Evolutionary conservation across 2,113 vertebrate genomes (phyloP).

Genomic region (Pituophis catenifer): DNA sequence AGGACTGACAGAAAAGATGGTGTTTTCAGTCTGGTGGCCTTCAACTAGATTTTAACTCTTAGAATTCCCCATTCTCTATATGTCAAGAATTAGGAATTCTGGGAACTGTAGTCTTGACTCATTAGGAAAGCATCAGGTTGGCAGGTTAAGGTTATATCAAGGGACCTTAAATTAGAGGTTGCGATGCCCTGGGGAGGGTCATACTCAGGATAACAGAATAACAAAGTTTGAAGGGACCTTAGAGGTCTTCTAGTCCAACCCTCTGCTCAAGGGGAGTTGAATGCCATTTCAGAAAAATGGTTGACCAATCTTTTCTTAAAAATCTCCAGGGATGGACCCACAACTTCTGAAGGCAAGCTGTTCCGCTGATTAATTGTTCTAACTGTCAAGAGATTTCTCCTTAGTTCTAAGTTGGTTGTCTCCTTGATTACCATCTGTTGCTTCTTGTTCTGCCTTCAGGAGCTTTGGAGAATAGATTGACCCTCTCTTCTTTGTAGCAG

Average conservation of each 20-base stretch:
- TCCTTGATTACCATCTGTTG: not conserved
- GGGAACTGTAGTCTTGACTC: not conserved
- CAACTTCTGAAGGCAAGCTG: too few species aligned
- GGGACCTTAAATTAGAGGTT: not conserved
- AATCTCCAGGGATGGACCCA: not conserved
- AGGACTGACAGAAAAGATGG: not conserved
- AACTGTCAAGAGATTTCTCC: not conserved
- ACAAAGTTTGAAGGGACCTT: not conserved
- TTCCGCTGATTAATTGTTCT: not conserved
- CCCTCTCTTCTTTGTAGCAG: not conserved
- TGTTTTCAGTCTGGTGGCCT: not conserved
- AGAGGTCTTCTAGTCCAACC: not conserved
- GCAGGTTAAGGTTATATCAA: not conserved
- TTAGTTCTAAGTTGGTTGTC: not conserved
- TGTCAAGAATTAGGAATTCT: not conserved
- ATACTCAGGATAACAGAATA: not conserved
- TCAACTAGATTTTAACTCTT: not conserved
- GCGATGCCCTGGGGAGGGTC: not conserved
- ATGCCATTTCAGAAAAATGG: not conserved
- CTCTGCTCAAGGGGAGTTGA: not conserved
- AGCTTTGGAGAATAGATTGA: not conserved
- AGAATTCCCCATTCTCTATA: not conserved
- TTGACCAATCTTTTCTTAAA: not conserved
- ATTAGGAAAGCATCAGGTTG: not conserved
- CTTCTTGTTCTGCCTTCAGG: not conserved